A percentile compares a stretch with the other conserved stretches of the same genome.
These are phyloP conservation scores for Melanotaenia boesemani DNA, from an alignment of 2,797 vertebrate genomes.

Conservation along the genomic window DNA sequence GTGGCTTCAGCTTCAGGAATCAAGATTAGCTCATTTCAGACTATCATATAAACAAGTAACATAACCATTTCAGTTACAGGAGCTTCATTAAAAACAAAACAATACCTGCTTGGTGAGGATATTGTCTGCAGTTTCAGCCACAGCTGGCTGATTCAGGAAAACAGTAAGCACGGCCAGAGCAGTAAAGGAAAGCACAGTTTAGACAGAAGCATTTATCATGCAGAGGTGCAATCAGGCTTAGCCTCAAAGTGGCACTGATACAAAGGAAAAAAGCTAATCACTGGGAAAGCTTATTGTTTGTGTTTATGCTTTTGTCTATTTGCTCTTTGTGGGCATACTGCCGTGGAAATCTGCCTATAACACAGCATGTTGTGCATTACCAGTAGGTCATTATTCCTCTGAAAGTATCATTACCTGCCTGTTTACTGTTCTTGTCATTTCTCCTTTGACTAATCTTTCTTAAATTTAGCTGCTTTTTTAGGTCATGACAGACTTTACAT, in stretches of 20 bases:
- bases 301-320: slow-evolving; percentile 23
- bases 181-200: slow-evolving; percentile 29
- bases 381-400: slow-evolving; percentile 5
- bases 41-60: neutral
- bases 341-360: slow-evolving; percentile 17
- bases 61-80: neutral
- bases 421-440: neutral
- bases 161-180: slow-evolving; percentile 14
- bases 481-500: slow-evolving; percentile 3
- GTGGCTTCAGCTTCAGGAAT: neutral
- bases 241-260: slow-evolving; percentile 34
- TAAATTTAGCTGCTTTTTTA: neutral
- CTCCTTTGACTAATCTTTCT: neutral
- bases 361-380: neutral
- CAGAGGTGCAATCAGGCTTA: slow-evolving; percentile 52
- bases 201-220: slow-evolving; percentile 59
- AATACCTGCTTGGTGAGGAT: neutral
- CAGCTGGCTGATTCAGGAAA: slow-evolving; percentile 4
- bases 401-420: neutral
- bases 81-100: neutral
- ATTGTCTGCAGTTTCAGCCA: neutral
- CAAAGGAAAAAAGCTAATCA: slow-evolving; percentile 48
- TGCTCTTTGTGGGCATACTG: slow-evolving; percentile 16
- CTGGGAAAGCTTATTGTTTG: slow-evolving; percentile 42
- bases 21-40: neutral